Percentiles rank a stretch among this genome's conserved stretches.
Evolutionary conservation across 2,888 invertebrate genomes (phyloP).

Genomic region (Eurytoma adleriae): DNA sequence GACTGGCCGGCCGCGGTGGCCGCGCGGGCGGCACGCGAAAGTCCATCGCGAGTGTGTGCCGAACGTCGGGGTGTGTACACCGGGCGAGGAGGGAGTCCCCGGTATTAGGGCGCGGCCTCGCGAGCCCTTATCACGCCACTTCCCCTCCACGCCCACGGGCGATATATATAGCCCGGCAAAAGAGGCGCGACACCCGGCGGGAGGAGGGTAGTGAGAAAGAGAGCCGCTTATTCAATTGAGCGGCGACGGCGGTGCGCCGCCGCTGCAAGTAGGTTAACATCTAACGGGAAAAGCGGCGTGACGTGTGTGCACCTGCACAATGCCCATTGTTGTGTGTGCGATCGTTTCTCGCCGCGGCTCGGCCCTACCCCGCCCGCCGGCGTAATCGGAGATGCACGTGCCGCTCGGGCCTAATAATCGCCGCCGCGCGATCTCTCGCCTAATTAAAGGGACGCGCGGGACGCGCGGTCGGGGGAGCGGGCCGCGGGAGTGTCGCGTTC

Average conservation of each 20-base stretch:
- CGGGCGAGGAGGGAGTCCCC: constrained; percentile 16
- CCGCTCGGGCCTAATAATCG: constrained; percentile 20
- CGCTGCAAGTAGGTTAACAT: constrained; percentile 59
- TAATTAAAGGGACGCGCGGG: constrained; percentile 13
- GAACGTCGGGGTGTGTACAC: constrained; percentile 31
- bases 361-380: not conserved
- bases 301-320: constrained; percentile 66
- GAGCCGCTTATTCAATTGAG: constrained; percentile 47
- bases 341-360: not conserved
- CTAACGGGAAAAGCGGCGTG: constrained; percentile 65
- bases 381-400: not conserved
- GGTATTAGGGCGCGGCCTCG: constrained; percentile 46
- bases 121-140: constrained; percentile 52
- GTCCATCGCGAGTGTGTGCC: no score
- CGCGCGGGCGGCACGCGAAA: not conserved
- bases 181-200: not conserved
- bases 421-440: not conserved
- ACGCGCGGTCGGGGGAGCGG: not conserved
- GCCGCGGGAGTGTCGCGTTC: not conserved
- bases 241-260: not conserved
- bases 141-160: constrained; percentile 37
- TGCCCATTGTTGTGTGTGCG: constrained; percentile 63
- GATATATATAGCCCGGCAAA: not conserved
- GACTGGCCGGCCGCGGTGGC: not conserved
- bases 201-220: constrained; percentile 16